These are phyloP conservation scores for Sylvicola fuscatus DNA, from an alignment of 2,888 invertebrate genomes.

Conservation along the genomic window DNA sequence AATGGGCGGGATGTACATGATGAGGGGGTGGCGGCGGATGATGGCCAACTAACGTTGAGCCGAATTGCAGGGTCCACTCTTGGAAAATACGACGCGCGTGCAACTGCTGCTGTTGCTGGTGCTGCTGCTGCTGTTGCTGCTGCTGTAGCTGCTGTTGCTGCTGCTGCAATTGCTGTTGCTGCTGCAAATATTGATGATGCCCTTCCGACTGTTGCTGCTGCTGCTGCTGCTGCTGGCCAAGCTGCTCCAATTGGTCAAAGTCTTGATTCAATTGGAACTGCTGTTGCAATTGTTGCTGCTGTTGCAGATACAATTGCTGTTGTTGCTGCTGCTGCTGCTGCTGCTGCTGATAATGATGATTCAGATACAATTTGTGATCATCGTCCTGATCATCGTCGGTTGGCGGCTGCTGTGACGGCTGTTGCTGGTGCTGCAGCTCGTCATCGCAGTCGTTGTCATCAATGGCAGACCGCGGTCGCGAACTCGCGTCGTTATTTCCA, in stretches of 20 bases:
- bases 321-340: slow-evolving; percentile 18
- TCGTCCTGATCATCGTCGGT: slow-evolving; percentile 1
- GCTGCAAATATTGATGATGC: slow-evolving; percentile 11
- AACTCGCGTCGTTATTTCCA: slow-evolving; percentile 21
- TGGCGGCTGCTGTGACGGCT: slow-evolving; percentile 15
- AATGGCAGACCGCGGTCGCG: slow-evolving; percentile 2
- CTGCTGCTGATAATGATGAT: slow-evolving; percentile 8
- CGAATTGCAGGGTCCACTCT: slow-evolving; percentile 26
- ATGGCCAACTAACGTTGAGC: slow-evolving; percentile 15
- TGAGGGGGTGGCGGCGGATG: slow-evolving; percentile 7
- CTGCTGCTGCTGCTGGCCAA: slow-evolving; percentile 11
- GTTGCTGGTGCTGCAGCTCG: slow-evolving; percentile 15
- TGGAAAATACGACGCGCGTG: slow-evolving; percentile 24
- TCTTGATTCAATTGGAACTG: too few species aligned
- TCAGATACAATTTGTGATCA: not conserved
- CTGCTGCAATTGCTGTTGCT: slow-evolving; percentile 14
- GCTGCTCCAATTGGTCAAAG: too few species aligned
- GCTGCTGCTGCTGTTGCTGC: slow-evolving; percentile 23
- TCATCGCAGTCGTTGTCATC: not conserved
- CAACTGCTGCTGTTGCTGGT: slow-evolving; percentile 26
- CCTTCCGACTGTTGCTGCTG: slow-evolving; percentile 16
- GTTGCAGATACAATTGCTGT: slow-evolving; percentile 25
- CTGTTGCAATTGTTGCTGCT: slow-evolving; percentile 16
- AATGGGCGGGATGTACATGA: too few species aligned
- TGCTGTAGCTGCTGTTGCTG: slow-evolving; percentile 20